Evolutionary conservation across 2,888 invertebrate genomes (phyloP).

Genomic region (Litoditis marina): DNA sequence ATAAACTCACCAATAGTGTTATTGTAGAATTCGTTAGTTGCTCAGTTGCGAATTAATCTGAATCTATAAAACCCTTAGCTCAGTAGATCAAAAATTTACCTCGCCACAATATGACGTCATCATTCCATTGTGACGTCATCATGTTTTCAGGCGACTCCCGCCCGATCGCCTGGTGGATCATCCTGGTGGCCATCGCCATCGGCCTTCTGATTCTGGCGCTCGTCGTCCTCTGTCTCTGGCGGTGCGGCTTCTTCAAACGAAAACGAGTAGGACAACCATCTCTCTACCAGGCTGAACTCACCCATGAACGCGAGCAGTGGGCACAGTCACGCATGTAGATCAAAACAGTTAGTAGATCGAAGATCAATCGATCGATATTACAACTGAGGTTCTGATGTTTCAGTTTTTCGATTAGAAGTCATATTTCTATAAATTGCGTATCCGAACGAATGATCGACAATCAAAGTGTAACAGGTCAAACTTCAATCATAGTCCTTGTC

Average conservation of each 20-base stretch:
- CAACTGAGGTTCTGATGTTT: too few relatives aligned
- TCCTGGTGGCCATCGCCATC: conserved; percentile 38
- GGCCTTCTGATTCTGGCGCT: conserved; percentile 55
- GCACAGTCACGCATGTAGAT: conserved; percentile 15
- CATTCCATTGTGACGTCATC: background rate
- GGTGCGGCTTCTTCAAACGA: conserved; percentile 47
- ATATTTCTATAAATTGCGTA: too few relatives aligned
- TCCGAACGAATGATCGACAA: too few relatives aligned
- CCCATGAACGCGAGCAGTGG: conserved; percentile 39
- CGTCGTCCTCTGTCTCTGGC: conserved; percentile 29
- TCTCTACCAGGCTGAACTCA: conserved; percentile 31
- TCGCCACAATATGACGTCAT: too few relatives aligned
- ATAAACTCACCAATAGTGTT: too few relatives aligned
- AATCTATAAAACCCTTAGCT: background rate
- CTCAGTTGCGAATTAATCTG: background rate
- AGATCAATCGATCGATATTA: too few relatives aligned
- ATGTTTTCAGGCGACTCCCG: conserved; percentile 31
- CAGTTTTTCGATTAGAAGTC: too few relatives aligned
- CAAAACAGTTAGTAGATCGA: too few relatives aligned
- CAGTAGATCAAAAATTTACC: background rate
- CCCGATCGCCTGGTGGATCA: conserved; percentile 43
- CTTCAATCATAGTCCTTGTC: too few relatives aligned
- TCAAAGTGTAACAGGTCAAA: too few relatives aligned
- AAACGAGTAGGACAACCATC: conserved; percentile 32
- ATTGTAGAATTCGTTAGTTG: too few relatives aligned